Conservation (phyloP, 2,113 vertebrate species). For the Cebidichthys violaceus region DNA sequence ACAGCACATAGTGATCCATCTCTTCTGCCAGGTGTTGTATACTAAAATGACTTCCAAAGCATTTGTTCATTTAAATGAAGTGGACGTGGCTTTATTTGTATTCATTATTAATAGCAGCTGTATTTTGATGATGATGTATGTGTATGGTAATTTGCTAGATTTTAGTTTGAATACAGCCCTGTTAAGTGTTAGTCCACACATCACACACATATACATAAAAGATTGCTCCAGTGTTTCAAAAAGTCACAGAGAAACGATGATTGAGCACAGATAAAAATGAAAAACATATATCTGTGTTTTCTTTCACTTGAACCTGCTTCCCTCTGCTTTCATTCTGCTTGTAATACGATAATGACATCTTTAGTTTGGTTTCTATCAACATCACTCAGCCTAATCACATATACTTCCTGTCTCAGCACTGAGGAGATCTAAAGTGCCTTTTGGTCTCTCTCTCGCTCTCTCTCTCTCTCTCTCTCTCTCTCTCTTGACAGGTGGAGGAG, state of each 20-base stretch:
- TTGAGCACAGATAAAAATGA: not conserved
- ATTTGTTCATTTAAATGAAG: not conserved
- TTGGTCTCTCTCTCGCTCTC: constrained; percentile 1
- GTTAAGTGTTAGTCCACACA: not conserved
- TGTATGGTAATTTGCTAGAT: not conserved
- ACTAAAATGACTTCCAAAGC: not conserved
- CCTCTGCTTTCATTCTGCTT: constrained; percentile 23
- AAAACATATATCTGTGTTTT: not conserved
- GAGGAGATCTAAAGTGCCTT: constrained; percentile 32
- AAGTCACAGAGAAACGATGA: not conserved
- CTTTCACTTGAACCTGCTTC: constrained; percentile 10
- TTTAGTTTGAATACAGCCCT: not conserved
- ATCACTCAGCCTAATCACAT: constrained; percentile 36
- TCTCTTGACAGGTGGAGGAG: constrained; percentile 91
- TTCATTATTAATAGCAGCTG: not conserved
- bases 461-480: not conserved
- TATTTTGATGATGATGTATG: not conserved
- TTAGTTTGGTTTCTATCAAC: constrained; percentile 38
- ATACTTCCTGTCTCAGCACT: constrained; percentile 17
- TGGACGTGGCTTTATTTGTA: not conserved
- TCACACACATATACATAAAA: not conserved
- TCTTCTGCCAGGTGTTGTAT: not conserved
- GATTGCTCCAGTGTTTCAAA: not conserved
- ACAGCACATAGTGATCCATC: not conserved
- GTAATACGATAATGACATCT: constrained; percentile 51